Percentiles rank a stretch among this genome's conserved stretches.
Conservation (phyloP, 1,140 invertebrate genomes). For the Pseudomyrmex pallidus region DNA sequence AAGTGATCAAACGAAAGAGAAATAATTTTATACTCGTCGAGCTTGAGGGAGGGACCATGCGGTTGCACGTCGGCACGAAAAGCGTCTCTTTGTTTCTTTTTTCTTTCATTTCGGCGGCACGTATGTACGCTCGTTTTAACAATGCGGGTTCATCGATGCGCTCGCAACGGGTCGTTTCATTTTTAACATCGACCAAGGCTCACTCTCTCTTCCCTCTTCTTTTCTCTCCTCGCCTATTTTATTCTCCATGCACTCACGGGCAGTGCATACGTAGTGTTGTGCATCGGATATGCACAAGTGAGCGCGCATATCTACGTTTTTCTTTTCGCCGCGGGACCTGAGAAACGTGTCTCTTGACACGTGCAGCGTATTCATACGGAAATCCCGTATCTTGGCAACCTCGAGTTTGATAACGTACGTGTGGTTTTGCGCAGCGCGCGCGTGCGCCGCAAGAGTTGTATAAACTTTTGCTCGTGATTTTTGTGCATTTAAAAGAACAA, state of each 20-base stretch:
- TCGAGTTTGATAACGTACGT: neutral
- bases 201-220: too few species aligned
- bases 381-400: neutral
- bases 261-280: conserved; percentile 27
- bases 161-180: conserved; percentile 50
- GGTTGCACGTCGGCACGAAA: conserved; percentile 7
- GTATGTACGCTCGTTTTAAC: conserved; percentile 43
- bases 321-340: conserved; percentile 21
- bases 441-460: neutral
- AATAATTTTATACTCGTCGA: conserved; percentile 47
- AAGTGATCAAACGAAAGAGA: conserved; percentile 7
- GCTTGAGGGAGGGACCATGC: neutral
- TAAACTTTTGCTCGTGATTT: neutral
- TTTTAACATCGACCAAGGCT: conserved; percentile 49
- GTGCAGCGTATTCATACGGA: conserved; percentile 6
- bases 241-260: conserved; percentile 33
- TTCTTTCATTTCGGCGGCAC: conserved; percentile 31
- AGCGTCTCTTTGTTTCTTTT: neutral
- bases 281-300: conserved; percentile 41
- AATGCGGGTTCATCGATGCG: conserved; percentile 45
- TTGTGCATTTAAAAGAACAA: conserved; percentile 2
- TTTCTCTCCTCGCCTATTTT: neutral
- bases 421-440: neutral
- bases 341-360: conserved; percentile 35
- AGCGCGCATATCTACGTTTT: conserved; percentile 53